A percentile compares a stretch with the other conserved stretches of the same genome.
Evolutionary conservation across 2,113 vertebrate species (phyloP).

Genomic region (Cyanoramphus novaezelandiae): DNA sequence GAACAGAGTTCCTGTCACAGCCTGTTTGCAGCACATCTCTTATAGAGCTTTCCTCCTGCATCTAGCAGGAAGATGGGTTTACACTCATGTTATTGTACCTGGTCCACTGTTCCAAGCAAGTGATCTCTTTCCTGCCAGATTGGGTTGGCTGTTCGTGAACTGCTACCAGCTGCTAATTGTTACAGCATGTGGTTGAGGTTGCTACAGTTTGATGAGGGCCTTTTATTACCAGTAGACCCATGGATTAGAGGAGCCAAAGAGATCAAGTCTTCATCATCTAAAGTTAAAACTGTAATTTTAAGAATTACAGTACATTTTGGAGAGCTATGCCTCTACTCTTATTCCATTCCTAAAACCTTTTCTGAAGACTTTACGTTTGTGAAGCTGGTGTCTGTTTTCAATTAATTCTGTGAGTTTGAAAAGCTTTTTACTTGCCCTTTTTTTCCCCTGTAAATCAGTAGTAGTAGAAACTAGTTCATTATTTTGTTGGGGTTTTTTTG

Average conservation of each 20-base stretch:
- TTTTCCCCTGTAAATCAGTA: neutral
- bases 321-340: neutral
- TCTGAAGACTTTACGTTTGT: neutral
- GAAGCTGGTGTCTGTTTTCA: neutral
- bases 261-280: neutral
- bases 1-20: neutral
- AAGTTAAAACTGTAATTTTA: neutral
- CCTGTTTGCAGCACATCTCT: rapidly evolving
- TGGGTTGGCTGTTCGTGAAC: neutral
- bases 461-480: neutral
- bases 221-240: neutral
- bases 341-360: neutral
- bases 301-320: neutral
- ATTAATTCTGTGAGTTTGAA: neutral
- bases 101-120: neutral
- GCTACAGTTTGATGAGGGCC: neutral
- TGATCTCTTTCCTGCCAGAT: neutral
- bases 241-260: neutral
- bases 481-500: neutral
- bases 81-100: rapidly evolving
- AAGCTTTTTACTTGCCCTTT: neutral
- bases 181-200: neutral
- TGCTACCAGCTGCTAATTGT: neutral
- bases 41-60: neutral
- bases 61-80: rapidly evolving